These are phyloP conservation scores for Eciton burchellii DNA, from an alignment of 1,140 invertebrate genomes.

Conservation along the genomic window DNA sequence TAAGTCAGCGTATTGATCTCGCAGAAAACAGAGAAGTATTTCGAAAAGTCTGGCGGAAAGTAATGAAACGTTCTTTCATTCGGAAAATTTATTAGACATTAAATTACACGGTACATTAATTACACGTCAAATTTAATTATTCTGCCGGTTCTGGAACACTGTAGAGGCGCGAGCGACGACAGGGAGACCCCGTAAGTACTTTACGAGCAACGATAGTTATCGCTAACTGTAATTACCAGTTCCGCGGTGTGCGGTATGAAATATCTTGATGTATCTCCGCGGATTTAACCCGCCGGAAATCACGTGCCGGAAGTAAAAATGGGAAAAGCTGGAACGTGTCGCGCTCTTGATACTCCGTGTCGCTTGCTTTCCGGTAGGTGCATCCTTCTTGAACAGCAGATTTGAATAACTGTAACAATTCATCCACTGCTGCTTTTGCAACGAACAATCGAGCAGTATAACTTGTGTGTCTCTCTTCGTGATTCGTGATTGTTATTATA, in stretches of 20 bases:
- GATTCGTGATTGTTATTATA: background rate
- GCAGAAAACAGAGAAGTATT: background rate
- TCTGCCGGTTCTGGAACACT: conserved; percentile 39
- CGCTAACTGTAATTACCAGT: conserved; percentile 52
- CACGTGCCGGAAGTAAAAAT: conserved; percentile 58
- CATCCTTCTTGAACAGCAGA: conserved; percentile 38
- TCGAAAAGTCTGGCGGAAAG: background rate
- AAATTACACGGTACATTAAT: conserved; percentile 14
- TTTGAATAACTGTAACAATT: background rate
- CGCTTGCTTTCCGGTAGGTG: conserved; percentile 10
- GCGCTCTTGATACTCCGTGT: conserved; percentile 13
- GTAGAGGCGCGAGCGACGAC: conserved; percentile 8
- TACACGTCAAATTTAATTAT: conserved; percentile 35
- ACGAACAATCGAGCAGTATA: conserved; percentile 23
- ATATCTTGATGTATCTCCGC: conserved; percentile 57
- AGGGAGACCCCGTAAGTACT: conserved; percentile 20
- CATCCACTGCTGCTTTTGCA: background rate
- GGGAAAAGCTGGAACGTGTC: conserved; percentile 30
- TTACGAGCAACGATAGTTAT: conserved; percentile 45
- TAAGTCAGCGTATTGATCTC: conserved; percentile 2
- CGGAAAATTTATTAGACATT: background rate
- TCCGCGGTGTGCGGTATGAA: conserved; percentile 21
- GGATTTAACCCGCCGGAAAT: conserved; percentile 68
- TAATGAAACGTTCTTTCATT: background rate
- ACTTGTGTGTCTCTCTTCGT: background rate